Conservation (phyloP, 53 echinoderm and acorn worm genomes). For the Holothuria leucospilota region DNA sequence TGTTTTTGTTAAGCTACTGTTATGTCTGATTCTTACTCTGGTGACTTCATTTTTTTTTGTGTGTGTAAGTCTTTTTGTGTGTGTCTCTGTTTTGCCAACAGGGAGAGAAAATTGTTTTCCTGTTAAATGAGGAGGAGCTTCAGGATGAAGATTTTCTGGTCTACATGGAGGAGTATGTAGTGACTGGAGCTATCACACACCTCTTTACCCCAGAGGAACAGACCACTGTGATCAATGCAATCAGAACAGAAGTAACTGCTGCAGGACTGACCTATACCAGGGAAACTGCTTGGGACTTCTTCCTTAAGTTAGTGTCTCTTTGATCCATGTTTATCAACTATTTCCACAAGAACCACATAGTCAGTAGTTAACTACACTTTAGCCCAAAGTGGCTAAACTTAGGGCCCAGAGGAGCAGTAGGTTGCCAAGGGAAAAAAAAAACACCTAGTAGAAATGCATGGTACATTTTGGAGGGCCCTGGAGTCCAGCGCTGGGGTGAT, state of each 20-base stretch:
- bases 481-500: too few relatives aligned
- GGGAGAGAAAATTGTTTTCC: constrained; percentile 92
- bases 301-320: constrained; percentile 82
- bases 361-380: too few relatives aligned
- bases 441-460: too few relatives aligned
- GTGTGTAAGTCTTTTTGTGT: too few relatives aligned
- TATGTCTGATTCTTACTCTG: background rate
- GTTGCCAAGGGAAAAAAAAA: too few relatives aligned
- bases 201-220: constrained; percentile 92
- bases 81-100: constrained; percentile 37
- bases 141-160: constrained; percentile 87
- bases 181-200: constrained; percentile 97
- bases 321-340: too few relatives aligned
- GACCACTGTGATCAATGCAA: constrained; percentile 97
- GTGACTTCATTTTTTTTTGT: background rate
- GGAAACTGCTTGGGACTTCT: constrained; percentile 97
- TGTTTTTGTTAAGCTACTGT: background rate
- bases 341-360: too few relatives aligned
- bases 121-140: constrained; percentile 85
- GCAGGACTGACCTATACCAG: constrained; percentile 96
- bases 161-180: constrained; percentile 95
- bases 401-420: too few relatives aligned
- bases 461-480: too few relatives aligned
- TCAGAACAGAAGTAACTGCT: constrained; percentile 92
- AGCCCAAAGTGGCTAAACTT: too few relatives aligned